Conservation (phyloP, 2,888 invertebrate genomes). For the Gastracanthus pulcherrimus region DNA sequence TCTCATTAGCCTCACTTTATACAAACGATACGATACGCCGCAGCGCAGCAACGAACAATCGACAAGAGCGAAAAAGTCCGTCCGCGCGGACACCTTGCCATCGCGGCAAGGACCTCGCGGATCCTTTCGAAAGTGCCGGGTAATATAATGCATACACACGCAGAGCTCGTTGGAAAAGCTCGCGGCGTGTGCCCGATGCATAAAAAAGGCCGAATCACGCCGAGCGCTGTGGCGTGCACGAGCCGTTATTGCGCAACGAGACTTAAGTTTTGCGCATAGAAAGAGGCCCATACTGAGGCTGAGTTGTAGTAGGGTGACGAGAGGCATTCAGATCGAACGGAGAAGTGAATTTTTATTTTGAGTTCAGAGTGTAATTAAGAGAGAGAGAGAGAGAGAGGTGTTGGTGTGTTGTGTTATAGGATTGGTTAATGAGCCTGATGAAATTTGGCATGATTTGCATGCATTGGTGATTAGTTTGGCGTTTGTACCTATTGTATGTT, state of each 20-base stretch:
- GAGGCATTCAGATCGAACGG: neutral
- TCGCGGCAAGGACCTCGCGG: neutral
- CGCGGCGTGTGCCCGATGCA: neutral
- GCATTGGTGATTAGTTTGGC: neutral
- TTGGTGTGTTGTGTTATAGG: neutral
- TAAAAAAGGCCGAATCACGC: constrained; percentile 30
- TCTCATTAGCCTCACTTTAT: neutral
- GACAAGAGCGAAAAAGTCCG: too few relatives aligned
- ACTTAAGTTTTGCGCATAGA: neutral
- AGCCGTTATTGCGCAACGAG: constrained; percentile 5
- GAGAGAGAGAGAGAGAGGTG: neutral
- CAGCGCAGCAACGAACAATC: neutral
- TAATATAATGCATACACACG: neutral
- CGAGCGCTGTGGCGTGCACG: neutral
- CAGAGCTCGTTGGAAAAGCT: neutral
- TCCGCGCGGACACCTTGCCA: too few relatives aligned
- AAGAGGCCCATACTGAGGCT: neutral
- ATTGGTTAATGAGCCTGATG: constrained; percentile 15
- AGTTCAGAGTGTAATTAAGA: neutral
- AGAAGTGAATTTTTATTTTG: neutral
- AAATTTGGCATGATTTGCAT: neutral
- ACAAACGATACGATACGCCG: neutral
- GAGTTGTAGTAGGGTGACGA: neutral
- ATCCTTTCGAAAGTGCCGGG: constrained; percentile 11
- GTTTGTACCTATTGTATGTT: too few relatives aligned